These are phyloP conservation scores for Chromis chromis DNA, from an alignment of 2,797 vertebrate genomes.

Conservation along the genomic window DNA sequence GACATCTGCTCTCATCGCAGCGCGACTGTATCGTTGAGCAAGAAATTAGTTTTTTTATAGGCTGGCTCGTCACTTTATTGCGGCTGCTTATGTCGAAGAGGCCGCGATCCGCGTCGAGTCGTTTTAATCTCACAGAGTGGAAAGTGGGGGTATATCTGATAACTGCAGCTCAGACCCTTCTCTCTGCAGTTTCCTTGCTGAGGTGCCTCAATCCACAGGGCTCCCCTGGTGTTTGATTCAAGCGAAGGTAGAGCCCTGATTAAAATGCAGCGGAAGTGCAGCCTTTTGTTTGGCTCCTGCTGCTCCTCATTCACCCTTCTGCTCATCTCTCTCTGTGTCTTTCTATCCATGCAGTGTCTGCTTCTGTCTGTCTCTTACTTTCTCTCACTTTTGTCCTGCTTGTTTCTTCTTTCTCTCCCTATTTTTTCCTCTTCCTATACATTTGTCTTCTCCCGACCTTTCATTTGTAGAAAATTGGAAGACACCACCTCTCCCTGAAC, in stretches of 20 bases:
- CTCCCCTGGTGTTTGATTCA: slow-evolving; percentile 59
- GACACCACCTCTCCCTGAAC: slow-evolving; percentile 61
- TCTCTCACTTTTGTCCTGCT: not conserved
- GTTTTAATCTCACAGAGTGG: slow-evolving; percentile 67
- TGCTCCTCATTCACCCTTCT: slow-evolving; percentile 31
- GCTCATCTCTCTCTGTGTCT: slow-evolving; percentile 2
- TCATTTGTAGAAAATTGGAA: slow-evolving; percentile 56
- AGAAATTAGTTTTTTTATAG: slow-evolving; percentile 70
- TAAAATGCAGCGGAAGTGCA: slow-evolving; percentile 56
- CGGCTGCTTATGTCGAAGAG: slow-evolving; percentile 61
- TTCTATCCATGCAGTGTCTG: slow-evolving; percentile 17
- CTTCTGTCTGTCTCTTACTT: slow-evolving; percentile 6
- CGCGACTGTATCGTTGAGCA: slow-evolving; percentile 60
- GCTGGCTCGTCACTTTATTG: slow-evolving; percentile 67
- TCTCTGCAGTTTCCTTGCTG: slow-evolving; percentile 41
- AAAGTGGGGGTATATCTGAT: slow-evolving; percentile 55
- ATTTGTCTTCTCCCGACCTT: slow-evolving; percentile 47
- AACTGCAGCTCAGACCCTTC: slow-evolving; percentile 50
- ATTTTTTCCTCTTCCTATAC: slow-evolving; percentile 18
- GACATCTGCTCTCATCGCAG: slow-evolving; percentile 66
- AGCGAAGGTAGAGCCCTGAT: slow-evolving; percentile 56
- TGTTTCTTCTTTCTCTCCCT: not conserved
- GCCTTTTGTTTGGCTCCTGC: slow-evolving; percentile 42
- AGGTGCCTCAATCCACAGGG: slow-evolving; percentile 45
- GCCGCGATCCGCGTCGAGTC: slow-evolving; percentile 33